Evolutionary conservation across 2,797 vertebrate genomes (phyloP), one percentile per base, ranked within the genome.

Genomic region (Uromys caudimaculatus): DNA sequence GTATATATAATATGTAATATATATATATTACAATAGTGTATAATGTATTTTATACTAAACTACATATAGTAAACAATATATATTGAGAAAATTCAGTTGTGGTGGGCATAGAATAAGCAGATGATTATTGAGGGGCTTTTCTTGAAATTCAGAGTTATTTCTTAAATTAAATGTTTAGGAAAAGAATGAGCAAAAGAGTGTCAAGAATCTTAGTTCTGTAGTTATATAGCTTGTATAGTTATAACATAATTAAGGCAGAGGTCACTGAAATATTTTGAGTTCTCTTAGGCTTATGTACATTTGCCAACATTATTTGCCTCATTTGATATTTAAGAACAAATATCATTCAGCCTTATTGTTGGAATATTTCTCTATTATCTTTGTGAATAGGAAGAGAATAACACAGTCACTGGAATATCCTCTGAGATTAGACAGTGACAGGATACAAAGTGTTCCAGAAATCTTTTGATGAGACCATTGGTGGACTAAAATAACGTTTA

Each of bases 401-500:
- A 0, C 9, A 10, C 4, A 12, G 2, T 6, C 47, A 62, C 17
- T 73, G 54, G 77, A 79, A 86, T 35, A 52, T 50, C 16, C 9
- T 54, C 4, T 50, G 8, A 62, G 12, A 92, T 56, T 64, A 67
- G 44, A 16, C 58, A 54, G 35, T 47, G 27, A 44, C 76, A 60
- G 14, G 14, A 23, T 41, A 84, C 71, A 67, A 79, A 87, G 71
- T 47, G 4, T 88, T 84, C 19, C 7, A 1, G 78, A 79, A 67
- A 67, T 60, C 5, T 90, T 85, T 62, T 50, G 24, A 52, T 85
- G 27, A 64, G 90, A 82, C 17, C 14, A 73, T 23, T 13, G 0
- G 12, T 52, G 7, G 93, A 94, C 19, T 29, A 38, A 89, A 93
- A 75, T 62, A 60, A 90, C 29, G 16, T 91, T 94, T n/a, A 78